Percentiles rank a stretch among this genome's conserved stretches.
Evolutionary conservation across 30 jellyfish, hydroid and myxozoan genomes (phyloP).

Genomic region (Hydra vulgaris): DNA sequence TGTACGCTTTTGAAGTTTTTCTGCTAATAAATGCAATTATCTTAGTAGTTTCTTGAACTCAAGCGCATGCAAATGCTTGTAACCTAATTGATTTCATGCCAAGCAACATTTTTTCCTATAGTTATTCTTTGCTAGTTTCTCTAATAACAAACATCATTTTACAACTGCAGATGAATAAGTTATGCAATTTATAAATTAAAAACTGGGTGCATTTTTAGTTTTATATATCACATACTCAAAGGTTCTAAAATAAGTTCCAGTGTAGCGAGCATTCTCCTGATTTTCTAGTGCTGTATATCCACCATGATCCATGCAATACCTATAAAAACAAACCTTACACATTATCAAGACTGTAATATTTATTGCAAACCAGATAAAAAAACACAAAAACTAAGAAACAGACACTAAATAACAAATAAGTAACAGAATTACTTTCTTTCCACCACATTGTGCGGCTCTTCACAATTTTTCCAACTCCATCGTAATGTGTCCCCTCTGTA

Average conservation of each 20-base stretch:
- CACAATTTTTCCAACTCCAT: slow-evolving; percentile 41
- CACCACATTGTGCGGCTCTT: slow-evolving; percentile 32
- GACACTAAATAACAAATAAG: background rate
- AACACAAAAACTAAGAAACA: background rate
- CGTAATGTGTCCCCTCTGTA: slow-evolving; percentile 38
- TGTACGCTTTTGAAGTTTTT: too few relatives aligned
- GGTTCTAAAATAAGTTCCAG: slow-evolving; percentile 35
- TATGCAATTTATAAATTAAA: too few relatives aligned
- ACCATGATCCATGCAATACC: slow-evolving; percentile 39
- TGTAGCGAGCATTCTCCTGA: slow-evolving; percentile 33
- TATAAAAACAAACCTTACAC: background rate
- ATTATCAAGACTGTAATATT: background rate
- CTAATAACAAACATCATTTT: too few relatives aligned
- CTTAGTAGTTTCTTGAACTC: too few relatives aligned
- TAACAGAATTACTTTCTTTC: slow-evolving; percentile 16
- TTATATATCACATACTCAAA: slow-evolving; percentile 19
- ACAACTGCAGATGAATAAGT: too few relatives aligned
- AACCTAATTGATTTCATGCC: too few relatives aligned
- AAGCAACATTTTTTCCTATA: too few relatives aligned
- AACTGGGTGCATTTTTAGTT: background rate
- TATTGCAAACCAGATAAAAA: too few relatives aligned
- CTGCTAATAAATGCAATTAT: too few relatives aligned
- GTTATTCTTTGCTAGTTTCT: too few relatives aligned
- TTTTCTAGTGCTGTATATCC: slow-evolving; percentile 24
- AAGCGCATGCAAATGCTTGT: too few relatives aligned